phyloP scores from a whole-genome alignment of 2,113 vertebrate genomes.

The Serilophus lunatus region DNA sequence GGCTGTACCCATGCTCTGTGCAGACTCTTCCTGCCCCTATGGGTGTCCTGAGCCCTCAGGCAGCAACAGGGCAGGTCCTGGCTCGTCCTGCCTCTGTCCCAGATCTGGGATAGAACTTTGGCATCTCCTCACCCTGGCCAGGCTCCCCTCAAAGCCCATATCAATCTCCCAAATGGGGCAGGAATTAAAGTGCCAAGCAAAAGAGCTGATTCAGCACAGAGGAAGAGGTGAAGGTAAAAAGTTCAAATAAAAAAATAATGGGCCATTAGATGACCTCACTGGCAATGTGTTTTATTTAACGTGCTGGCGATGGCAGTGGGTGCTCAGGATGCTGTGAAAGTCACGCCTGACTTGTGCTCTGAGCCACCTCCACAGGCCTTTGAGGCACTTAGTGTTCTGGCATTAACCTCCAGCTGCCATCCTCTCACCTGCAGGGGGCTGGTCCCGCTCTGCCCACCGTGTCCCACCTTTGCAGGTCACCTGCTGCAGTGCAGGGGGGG shows the following conservation, averaged over 20 bases:
- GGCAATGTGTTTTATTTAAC: slow-evolving; percentile 37
- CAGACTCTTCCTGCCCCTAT: background rate
- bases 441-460: rapidly evolving
- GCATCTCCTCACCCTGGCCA: background rate
- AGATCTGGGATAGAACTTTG: rapidly evolving
- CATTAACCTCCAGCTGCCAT: rapidly evolving
- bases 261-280: slow-evolving; percentile 55
- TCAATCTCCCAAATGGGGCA: slow-evolving; percentile 24
- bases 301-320: background rate
- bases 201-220: slow-evolving; percentile 47
- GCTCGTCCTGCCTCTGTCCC: background rate
- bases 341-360: background rate
- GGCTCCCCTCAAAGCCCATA: background rate
- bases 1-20: background rate
- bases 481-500: background rate
- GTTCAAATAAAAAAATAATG: slow-evolving; percentile 49
- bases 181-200: background rate
- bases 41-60: background rate
- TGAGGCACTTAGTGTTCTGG: background rate
- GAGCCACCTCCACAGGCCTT: background rate
- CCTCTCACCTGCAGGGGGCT: background rate
- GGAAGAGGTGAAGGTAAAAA: slow-evolving; percentile 65
- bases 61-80: background rate
- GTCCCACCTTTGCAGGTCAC: background rate
- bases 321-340: background rate